Evolutionary conservation across 2,888 invertebrate species (phyloP).

Genomic region (Orthonychiurus folsomi): DNA sequence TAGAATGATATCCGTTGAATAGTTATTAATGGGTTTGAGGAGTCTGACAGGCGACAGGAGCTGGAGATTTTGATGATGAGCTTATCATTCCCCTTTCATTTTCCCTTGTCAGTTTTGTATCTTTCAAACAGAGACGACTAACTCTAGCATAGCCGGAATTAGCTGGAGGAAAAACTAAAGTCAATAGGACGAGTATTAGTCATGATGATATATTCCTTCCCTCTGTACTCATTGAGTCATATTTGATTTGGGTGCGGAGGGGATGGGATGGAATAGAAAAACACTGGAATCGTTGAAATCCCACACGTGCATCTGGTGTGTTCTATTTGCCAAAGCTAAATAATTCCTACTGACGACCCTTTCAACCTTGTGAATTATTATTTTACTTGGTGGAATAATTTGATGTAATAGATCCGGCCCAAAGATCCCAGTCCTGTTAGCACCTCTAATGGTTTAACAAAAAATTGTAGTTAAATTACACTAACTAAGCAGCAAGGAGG

Average conservation of each 20-base stretch:
- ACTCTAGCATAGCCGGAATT: background rate
- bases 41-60: too few relatives aligned
- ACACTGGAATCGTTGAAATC: background rate
- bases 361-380: background rate
- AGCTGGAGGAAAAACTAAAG: background rate
- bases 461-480: too few relatives aligned
- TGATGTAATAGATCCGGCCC: too few relatives aligned
- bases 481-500: too few relatives aligned
- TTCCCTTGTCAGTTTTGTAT: background rate
- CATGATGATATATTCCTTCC: background rate
- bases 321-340: background rate
- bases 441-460: too few relatives aligned
- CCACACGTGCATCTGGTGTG: background rate
- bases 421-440: too few relatives aligned
- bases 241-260: background rate
- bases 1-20: too few relatives aligned
- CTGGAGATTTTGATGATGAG: background rate
- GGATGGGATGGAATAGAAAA: background rate
- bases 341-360: background rate
- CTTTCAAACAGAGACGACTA: too few relatives aligned
- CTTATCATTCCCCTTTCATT: background rate
- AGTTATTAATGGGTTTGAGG: too few relatives aligned
- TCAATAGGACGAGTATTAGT: background rate
- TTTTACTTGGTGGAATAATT: too few relatives aligned
- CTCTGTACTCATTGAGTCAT: background rate